These are phyloP conservation scores for Pyrgilauda ruficollis DNA, from an alignment of 2,113 vertebrate genomes.

Conservation along the genomic window DNA sequence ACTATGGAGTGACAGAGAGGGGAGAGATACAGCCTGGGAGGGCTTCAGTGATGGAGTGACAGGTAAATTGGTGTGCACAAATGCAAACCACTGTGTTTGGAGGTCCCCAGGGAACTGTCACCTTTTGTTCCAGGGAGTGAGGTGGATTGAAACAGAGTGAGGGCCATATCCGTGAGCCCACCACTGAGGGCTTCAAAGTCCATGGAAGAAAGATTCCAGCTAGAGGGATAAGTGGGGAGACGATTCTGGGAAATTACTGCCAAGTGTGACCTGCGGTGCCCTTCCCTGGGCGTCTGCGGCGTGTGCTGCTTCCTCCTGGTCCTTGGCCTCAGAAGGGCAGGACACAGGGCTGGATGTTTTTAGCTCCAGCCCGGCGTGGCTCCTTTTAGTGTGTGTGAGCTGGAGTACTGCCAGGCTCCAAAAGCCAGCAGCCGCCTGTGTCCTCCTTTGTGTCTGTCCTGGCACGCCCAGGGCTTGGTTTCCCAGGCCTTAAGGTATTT, in stretches of 20 bases:
- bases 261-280: fast-evolving
- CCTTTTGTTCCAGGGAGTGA: background rate
- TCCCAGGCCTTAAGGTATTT: conserved; percentile 7
- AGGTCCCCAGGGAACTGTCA: fast-evolving
- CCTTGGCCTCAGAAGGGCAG: background rate
- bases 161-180: background rate
- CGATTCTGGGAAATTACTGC: fast-evolving
- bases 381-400: background rate
- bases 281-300: background rate
- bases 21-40: background rate
- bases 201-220: background rate
- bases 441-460: conserved; percentile 37
- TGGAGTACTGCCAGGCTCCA: background rate
- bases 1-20: background rate
- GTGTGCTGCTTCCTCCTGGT: background rate
- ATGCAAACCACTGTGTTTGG: background rate
- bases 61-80: background rate
- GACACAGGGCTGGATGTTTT: background rate
- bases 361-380: background rate
- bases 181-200: background rate
- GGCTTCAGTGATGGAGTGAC: background rate
- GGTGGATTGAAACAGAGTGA: background rate
- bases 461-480: conserved; percentile 42
- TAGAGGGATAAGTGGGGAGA: background rate
- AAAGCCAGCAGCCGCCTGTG: background rate